Percentiles rank a stretch among this genome's conserved stretches.
These are phyloP conservation scores for Megastigmus dorsalis DNA, from an alignment of 2,888 invertebrate species.

Conservation along the genomic window DNA sequence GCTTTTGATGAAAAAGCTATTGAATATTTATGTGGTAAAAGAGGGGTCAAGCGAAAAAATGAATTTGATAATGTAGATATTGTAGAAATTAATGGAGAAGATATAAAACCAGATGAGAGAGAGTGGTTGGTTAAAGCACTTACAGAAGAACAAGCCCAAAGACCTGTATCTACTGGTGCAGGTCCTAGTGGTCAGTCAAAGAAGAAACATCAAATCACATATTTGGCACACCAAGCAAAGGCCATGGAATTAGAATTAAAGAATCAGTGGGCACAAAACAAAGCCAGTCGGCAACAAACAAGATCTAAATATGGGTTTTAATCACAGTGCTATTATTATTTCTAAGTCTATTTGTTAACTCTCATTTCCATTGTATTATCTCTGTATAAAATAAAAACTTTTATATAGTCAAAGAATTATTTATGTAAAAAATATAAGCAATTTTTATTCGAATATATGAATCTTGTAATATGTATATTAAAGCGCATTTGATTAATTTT, in stretches of 20 bases:
- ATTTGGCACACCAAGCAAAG: constrained; percentile 94
- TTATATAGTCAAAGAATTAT: not conserved
- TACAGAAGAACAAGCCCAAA: constrained; percentile 81
- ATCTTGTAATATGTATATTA: not conserved
- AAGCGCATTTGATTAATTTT: not conserved
- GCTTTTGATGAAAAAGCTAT: constrained; percentile 72
- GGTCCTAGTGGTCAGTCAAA: constrained; percentile 83
- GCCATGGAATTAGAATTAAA: constrained; percentile 95
- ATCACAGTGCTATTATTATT: constrained; percentile 49
- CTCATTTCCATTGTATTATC: not conserved
- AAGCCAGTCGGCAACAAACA: constrained; percentile 89
- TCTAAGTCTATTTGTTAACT: not conserved
- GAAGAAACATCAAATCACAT: constrained; percentile 96
- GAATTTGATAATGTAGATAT: constrained; percentile 80
- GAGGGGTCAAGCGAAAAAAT: constrained; percentile 74
- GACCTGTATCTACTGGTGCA: constrained; percentile 74
- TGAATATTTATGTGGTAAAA: constrained; percentile 70
- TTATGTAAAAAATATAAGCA: not conserved
- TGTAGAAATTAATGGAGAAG: constrained; percentile 88
- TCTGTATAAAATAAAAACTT: not conserved
- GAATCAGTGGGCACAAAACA: constrained; percentile 94
- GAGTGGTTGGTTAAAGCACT: constrained; percentile 89
- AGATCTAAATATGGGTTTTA: constrained; percentile 97
- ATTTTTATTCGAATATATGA: not conserved
- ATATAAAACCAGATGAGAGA: constrained; percentile 86